Evolutionary conservation across 2,888 invertebrate species (phyloP), one percentile per base, ranked within the genome.

Genomic region (Agriopis marginaria): DNA sequence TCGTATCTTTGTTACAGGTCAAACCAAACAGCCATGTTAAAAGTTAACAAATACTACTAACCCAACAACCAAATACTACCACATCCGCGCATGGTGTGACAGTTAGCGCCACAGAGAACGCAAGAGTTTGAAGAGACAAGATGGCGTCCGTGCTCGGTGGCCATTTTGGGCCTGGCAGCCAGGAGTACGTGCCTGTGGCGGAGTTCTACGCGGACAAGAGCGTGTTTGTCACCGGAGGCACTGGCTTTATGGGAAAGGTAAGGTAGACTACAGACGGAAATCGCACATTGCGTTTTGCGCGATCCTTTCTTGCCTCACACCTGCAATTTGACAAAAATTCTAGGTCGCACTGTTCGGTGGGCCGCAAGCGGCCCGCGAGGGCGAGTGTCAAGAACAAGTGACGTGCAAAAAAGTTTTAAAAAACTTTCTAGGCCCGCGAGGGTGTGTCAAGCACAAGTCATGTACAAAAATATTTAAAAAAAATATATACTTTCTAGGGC

Each of bases 181-280:
- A 87, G 77, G 94, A 94, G 63, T 94, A 94, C 58, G 80, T 93
- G 50, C 94, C 94, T 0, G 95, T 96, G 58, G 95, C 96, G 17
- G 95, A 96, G 77, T 97, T 96, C 83, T 97, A 96, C 87, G 94
- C 95, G 32, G 97, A 96, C 71, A 96, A 96, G 82, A 95, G 95
- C 62, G 94, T 98, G 45, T 96, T 98, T 81, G 96, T 98, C 66
- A 98, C 98, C 5, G 98, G 98, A 49, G 97, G 96, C 51, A 97
- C 97, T 2, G 98, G 98, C 8, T 98, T 98, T 83, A 96, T 98
- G 95, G 98, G 98, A 67, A 98, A 98, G 95, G 97, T 97, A 72
- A 89, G 70, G n/a, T 9, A 42, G 42, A 2, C 6, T 12, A 7
- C 7, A 47, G n/a, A 9, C 5, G 47, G 6, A 47, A 47, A 10